Evolutionary conservation across 2,113 vertebrate genomes (phyloP), one percentile per base, ranked within the genome.

Genomic region (Colinus virginianus): DNA sequence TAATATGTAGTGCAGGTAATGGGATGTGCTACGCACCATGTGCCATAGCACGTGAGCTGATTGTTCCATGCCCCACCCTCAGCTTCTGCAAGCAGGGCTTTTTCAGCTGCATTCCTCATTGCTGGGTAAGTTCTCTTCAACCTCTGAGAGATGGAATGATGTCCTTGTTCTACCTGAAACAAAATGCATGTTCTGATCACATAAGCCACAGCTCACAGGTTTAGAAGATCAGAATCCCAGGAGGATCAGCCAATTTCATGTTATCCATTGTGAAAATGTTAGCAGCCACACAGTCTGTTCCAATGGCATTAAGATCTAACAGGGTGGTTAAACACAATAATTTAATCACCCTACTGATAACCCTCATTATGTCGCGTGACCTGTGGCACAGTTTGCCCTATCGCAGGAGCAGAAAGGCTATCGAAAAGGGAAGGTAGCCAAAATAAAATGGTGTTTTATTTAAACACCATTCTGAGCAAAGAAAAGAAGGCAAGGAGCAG

Each of bases 331-430:
- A 88, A 87, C 30, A 87, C 3, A 59, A 56, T 1, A 2, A 82
- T 79, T 84, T 70, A 74, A 81, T 88, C 59, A 86, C 20, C 21
- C 72, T 75, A 70, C 74, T 89, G 64, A 94, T 90, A 94, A 90
- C 64, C 53, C 40, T 71, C n/a, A 45, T 90, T 64, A 62, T 53
- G n/a, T 13, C 81, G 59, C 46, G 42, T 74, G 89, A 87, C 90
- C 51, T 25, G 25, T 15, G 12, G 12, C n/a, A 75, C 40, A 75
- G 71, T 45, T 86, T 78, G 91, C 81, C 25, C 61, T 61, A 7
- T 9, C 32, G 76, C 56, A 71, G 56, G 51, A 89, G 30, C 61
- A 91, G 68, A 87, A 90, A 92, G 40, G 61, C 11, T 56, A 51
- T 88, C n/a, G 56, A 42, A n/a, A 82, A 80, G 76, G 51, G 18